Base-by-base conservation (phyloP, 2,888 invertebrate species). In the Amblyjoppa proteus region DNA sequence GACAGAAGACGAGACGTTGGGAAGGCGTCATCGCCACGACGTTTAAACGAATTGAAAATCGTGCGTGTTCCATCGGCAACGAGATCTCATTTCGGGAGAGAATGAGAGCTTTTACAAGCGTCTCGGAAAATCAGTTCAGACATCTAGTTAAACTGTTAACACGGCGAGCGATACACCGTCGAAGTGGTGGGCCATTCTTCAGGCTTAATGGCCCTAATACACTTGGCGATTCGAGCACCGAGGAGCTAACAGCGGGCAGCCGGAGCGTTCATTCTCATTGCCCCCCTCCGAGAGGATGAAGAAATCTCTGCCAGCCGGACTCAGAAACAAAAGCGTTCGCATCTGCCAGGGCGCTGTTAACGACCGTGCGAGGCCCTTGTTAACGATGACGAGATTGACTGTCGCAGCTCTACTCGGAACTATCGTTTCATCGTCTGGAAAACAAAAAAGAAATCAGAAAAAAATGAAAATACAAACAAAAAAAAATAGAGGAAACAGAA, bases 131-230 rank as follows among this genome's bases (percentile, higher is more conserved):
- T 75, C 28, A 77, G 75, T 77, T 75, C 71, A 64, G 53, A 87
- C 84, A 83, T 79, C 78, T 61, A 81, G 78, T 87, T 85, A 84
- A 85, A 76, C 81, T 85, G 87, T 88, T 87, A 87, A 88, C 87
- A 87, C 84, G 85, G 77, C 71, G 49, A 81, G 71, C 83, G 80
- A 85, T 86, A 82, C 83, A 66, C 70, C 58, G 64, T 58, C 20
- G 28, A 76, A 53, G 64, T 45, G 28, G 16, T 56, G 51, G 77
- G 75, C 80, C 81, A 86, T 85, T 83, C 82, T 84, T 88, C 88
- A 87, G 81, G 58, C 77, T 83, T 86, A 87, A 86, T 86, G 81
- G 86, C 70, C 68, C 58, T 9, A 31, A 64, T 34, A 64, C 64
- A 31, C 61, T 41, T 41, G 61, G 28, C 61, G 61, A 61, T 61